phyloP scores from a whole-genome alignment of 2,797 vertebrate genomes.

The Arvicola amphibius region DNA sequence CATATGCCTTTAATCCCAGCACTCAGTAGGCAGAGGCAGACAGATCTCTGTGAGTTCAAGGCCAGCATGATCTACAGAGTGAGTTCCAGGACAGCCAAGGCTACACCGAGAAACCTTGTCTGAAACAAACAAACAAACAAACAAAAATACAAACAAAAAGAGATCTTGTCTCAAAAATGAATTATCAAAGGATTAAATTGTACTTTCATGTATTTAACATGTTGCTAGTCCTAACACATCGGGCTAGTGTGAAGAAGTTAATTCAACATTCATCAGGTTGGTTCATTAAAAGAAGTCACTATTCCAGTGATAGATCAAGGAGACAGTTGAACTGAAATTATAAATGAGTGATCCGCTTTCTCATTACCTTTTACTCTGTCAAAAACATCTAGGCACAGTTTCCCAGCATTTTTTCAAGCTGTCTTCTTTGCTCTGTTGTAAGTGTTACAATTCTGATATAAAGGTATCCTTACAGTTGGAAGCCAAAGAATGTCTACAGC shows the following conservation, averaged over 20 bases:
- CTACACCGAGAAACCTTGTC: no score
- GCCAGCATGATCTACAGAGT: no score
- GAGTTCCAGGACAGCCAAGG: no score
- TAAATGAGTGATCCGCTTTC: background rate
- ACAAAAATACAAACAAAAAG: no score
- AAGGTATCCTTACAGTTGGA: background rate
- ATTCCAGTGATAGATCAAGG: slow-evolving; percentile 10
- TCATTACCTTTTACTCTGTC: slow-evolving; percentile 34
- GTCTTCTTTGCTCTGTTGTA: background rate
- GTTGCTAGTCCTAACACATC: slow-evolving; percentile 3
- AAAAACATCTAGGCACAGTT: slow-evolving; percentile 51
- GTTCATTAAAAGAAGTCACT: slow-evolving; percentile 11
- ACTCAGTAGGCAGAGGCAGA: no score
- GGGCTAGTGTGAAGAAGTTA: background rate
- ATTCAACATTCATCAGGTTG: slow-evolving; percentile 26
- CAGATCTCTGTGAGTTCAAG: no score
- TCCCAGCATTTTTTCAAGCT: slow-evolving; percentile 45
- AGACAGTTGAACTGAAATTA: slow-evolving; percentile 50
- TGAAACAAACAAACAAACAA: no score
- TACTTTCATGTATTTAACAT: background rate
- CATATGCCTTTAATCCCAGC: no score
- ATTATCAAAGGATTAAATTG: background rate
- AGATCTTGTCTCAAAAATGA: background rate
- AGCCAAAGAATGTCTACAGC: background rate
- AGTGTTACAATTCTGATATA: background rate